phyloP scores from a whole-genome alignment of 2,797 vertebrate species.

The Phalanger gymnotis region DNA sequence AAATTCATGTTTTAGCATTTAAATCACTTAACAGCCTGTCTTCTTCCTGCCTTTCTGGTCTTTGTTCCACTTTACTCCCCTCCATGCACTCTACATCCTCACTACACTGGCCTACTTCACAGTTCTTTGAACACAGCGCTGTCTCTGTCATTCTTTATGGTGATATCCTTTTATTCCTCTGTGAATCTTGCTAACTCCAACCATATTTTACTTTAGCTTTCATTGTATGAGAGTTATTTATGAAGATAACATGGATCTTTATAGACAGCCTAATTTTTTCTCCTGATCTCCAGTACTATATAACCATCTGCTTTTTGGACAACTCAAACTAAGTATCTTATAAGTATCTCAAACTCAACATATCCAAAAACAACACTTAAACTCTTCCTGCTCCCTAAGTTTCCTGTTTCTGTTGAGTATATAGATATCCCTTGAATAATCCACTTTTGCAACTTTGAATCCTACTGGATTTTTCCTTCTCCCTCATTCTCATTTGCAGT shows the following conservation, averaged over 20 bases:
- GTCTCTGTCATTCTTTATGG: background rate
- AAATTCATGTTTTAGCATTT: background rate
- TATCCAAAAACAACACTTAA: background rate
- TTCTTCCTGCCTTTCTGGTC: background rate
- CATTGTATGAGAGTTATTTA: background rate
- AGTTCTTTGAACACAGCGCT: background rate
- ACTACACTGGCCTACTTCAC: background rate
- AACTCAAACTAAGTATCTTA: background rate
- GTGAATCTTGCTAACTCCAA: background rate
- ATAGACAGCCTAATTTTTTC: background rate
- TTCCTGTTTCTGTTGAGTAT: background rate
- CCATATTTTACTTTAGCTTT: background rate
- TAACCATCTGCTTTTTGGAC: background rate
- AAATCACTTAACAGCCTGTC: background rate
- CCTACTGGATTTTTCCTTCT: background rate
- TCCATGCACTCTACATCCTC: background rate
- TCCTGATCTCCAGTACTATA: background rate
- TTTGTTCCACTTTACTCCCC: background rate
- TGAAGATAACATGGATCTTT: background rate
- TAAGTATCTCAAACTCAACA: background rate
- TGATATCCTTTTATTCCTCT: background rate
- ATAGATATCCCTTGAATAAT: background rate
- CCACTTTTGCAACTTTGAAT: background rate
- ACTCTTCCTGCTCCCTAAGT: background rate
- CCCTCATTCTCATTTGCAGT: background rate